Base-by-base conservation (phyloP, 2,113 vertebrate genomes). In the Centrocercus urophasianus region DNA sequence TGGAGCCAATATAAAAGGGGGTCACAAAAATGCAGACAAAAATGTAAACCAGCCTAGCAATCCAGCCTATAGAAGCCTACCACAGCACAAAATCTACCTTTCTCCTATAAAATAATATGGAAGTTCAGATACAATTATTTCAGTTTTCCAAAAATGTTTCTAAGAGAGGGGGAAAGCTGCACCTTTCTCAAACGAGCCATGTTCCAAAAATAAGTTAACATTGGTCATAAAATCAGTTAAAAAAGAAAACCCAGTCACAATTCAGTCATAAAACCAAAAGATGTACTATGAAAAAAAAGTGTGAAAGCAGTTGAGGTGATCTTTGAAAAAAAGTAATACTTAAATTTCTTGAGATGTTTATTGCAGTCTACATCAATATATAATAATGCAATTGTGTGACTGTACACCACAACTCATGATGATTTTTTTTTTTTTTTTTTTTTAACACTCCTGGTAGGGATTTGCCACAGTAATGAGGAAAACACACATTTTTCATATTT, bases 401-500 rank as follows among this genome's bases (percentile, higher is more conserved):
- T 89, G 82, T 75, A 77, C 48, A 93, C 27, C 66, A 87, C 77
- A 47, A 83, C 22, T 94, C 84, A 89, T 43, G 50, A 59, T 64
- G 32, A 22, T 47, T 34, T 34, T 67, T 81, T 40, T 12, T 40
- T 38, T 38, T 38, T 9, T 5, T 4, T 3, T 40, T 80, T 8
- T 38, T 38, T 48, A 10, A 72, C 66, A 70, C 45, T 80, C 59
- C 64, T 80, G 56, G 72, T 86, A 95, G 38, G 56, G 66, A 91
- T 86, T 82, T 93, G 78, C 61, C 60, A 81, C 50, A 85, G 59
- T 79, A 93, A 91, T 86, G 82, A 93, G 78, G 90, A 86, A 96
- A 84, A 85, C 63, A 91, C 67, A 85, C 77, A 91, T 96, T 94
- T 93, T 92, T 92, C 71, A 40, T 93, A 88, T 93, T 90, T 89